Percentiles rank a stretch among this genome's conserved stretches.
phyloP scores from a whole-genome alignment of 2,113 vertebrate genomes.

The Phalacrocorax carbo region DNA sequence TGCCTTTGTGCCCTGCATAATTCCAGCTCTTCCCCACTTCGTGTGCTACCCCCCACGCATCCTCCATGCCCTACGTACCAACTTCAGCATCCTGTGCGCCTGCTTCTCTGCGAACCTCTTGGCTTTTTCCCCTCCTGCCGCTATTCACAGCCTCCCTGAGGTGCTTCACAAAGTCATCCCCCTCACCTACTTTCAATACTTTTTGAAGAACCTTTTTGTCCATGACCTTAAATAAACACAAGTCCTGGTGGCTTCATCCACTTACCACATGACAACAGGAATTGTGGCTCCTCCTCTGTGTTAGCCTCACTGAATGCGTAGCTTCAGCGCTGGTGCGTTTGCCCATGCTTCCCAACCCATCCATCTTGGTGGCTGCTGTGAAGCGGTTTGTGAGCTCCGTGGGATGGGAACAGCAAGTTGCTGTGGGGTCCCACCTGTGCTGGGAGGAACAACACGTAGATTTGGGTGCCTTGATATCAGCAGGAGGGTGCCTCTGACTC shows the following conservation, averaged over 20 bases:
- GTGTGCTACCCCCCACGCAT: fast-evolving
- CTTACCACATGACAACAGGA: not conserved
- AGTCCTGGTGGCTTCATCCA: not conserved
- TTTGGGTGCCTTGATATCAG: not conserved
- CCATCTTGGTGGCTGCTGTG: not conserved
- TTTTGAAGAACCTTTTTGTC: not conserved
- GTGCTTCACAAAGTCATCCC: not conserved
- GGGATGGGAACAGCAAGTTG: fast-evolving
- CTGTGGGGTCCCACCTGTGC: not conserved
- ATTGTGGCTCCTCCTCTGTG: not conserved
- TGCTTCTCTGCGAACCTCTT: not conserved
- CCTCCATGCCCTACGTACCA: not conserved
- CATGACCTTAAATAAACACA: not conserved
- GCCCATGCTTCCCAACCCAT: not conserved
- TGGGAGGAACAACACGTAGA: fast-evolving
- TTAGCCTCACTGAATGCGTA: not conserved
- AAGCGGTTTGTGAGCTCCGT: fast-evolving
- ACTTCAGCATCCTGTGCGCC: not conserved
- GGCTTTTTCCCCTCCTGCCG: not conserved
- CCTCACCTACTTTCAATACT: not conserved
- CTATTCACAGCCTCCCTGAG: not conserved
- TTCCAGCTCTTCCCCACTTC: not conserved
- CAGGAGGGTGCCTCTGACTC: not conserved
- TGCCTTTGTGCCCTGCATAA: slow-evolving; percentile 17
- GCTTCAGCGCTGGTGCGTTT: not conserved